phyloP scores from a whole-genome alignment of 2,888 invertebrate species.

The Acanthococcus lagerstroemiae region DNA sequence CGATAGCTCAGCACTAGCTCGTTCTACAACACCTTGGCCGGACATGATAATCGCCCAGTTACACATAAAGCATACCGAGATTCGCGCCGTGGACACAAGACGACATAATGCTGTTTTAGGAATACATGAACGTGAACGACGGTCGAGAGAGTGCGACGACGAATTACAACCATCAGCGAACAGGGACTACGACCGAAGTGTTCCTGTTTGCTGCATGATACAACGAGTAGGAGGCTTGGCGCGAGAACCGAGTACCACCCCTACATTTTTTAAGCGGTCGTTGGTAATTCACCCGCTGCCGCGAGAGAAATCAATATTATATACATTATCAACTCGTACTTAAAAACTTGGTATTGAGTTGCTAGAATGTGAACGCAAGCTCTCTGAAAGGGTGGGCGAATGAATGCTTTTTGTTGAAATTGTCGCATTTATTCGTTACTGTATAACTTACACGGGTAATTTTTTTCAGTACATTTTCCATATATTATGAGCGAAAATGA shows the following conservation, averaged over 20 bases:
- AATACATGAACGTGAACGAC: background rate
- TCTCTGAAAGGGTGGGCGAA: background rate
- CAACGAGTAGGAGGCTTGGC: slow-evolving; percentile 23
- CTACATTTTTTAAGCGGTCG: slow-evolving; percentile 18
- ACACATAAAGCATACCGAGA: slow-evolving; percentile 24
- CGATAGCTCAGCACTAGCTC: slow-evolving; percentile 79
- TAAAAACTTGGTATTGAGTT: slow-evolving; percentile 3
- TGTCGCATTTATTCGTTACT: too few species aligned
- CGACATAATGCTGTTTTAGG: background rate
- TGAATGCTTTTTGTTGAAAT: background rate
- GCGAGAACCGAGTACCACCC: slow-evolving; percentile 22
- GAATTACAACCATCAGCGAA: slow-evolving; percentile 15
- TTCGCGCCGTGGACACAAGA: background rate
- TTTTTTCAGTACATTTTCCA: too few species aligned
- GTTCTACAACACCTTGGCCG: slow-evolving; percentile 81
- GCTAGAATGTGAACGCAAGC: too few species aligned
- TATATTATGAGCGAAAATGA: too few species aligned
- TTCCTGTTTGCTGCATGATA: slow-evolving; percentile 25
- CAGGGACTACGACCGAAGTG: slow-evolving; percentile 20
- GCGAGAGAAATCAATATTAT: slow-evolving; percentile 21
- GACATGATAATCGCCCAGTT: slow-evolving; percentile 50
- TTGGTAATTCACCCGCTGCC: slow-evolving; percentile 19
- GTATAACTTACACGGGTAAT: too few species aligned
- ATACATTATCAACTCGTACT: slow-evolving; percentile 15
- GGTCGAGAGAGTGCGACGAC: background rate